These are phyloP conservation scores for Babyrousa celebensis DNA, from an alignment of 2,797 vertebrate species.

Conservation along the genomic window DNA sequence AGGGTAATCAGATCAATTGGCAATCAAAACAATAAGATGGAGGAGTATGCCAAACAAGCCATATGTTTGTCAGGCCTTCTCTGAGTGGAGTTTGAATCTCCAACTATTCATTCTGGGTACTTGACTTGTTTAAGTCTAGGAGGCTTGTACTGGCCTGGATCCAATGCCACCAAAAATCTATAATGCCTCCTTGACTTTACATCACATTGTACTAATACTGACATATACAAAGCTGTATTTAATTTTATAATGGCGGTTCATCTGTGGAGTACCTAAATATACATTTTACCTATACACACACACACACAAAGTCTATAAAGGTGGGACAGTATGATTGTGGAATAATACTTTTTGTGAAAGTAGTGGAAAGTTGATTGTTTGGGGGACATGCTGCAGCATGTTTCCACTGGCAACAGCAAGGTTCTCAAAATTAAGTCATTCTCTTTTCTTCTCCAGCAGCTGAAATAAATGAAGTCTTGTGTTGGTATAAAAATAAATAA, in stretches of 20 bases:
- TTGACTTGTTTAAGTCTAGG: neutral
- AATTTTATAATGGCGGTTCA: neutral
- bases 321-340: neutral
- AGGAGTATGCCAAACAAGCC: neutral
- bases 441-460: neutral
- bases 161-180: neutral
- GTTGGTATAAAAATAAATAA: neutral
- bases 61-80: neutral
- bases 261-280: neutral
- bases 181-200: neutral
- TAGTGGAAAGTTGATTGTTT: neutral
- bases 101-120: neutral
- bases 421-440: neutral
- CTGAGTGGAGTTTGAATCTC: neutral
- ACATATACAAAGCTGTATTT: neutral
- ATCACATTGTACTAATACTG: neutral
- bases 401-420: neutral
- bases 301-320: neutral
- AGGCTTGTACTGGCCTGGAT: neutral
- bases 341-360: neutral
- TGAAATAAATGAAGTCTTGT: neutral
- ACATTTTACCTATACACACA: neutral
- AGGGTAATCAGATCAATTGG: neutral
- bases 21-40: neutral
- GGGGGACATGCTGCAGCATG: neutral